Evolutionary conservation across 2,113 vertebrate genomes (phyloP), one percentile per base, ranked within the genome.

Genomic region (Ciconia stormi): DNA sequence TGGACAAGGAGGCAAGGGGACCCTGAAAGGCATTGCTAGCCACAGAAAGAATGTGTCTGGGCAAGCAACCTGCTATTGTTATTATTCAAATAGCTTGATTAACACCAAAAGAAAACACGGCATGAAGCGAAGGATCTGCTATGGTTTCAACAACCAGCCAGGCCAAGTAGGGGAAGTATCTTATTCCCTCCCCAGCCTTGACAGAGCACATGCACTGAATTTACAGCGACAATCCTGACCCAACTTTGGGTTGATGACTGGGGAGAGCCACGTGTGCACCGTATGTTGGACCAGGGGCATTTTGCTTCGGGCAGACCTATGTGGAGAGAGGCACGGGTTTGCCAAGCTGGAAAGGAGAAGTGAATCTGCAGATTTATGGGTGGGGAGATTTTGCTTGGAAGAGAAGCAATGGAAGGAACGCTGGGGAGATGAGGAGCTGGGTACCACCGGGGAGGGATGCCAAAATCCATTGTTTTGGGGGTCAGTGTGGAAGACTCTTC

Each of bases 201-300:
- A 29, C 1, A 3, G 59, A 77, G 19, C 16, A 52, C 34, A 6
- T 6, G 10, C 6, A 46, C 32, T 36, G 47, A 58, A 38, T 52
- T 83, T 34, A 25, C 32, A n/a, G 16, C 2, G 4, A 32, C 16
- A 13, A 10, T 36, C 26, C 36, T 4, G 5, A 36, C 9, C 29
- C 44, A n/a, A 0, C 10, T 50, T 49, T 34, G 30, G 19, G 18
- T 8, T 52, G 72, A 76, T 6, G 6, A 29, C 55, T 80, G 36
- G 10, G 38, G n/a, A 91, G 63, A 92, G 34, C 9, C 4, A 3
- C 3, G 2, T 4, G 4, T 19, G 20, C 1, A 0, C 44, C 56
- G 10, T 4, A 1, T 30, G 5, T 47, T 18, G 46, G 11, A 65
- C 53, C 34, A 69, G 42, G 62, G 30, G n/a, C 52, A 29, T 59